Base-by-base conservation (phyloP, 2,888 invertebrate species). In the Caenorhabditis panamensis region DNA sequence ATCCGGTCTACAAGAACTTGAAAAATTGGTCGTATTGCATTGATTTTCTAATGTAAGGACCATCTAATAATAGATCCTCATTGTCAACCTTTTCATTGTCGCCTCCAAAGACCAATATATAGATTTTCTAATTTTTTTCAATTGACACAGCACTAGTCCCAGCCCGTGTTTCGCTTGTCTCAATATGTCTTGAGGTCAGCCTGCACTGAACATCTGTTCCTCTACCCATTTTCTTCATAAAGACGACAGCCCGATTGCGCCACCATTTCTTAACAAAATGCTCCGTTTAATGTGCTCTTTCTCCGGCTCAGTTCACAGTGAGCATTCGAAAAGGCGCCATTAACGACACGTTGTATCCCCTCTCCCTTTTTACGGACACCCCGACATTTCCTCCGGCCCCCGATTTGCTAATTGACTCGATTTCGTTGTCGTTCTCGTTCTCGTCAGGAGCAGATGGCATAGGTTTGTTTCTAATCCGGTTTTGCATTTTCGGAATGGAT, bases 201-300 rank as follows among this genome's bases (percentile, higher is more conserved):
- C 31, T n/a, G n/a, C n/a, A n/a, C n/a, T n/a, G n/a, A 31, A 31
- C 31, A 31, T 31, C 31, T 31, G 31, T 31, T 31, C 31, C 31
- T n/a, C n/a, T n/a, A n/a, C n/a, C n/a, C n/a, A n/a, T n/a, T n/a
- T n/a, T n/a, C n/a, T n/a, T n/a, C n/a, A n/a, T n/a, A n/a, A n/a
- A n/a, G n/a, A n/a, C n/a, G n/a, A n/a, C n/a, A n/a, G 6, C n/a
- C 13, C 41, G 41, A 41, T n/a, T 47, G 4, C 47, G 2, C 2
- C n/a, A 20, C 47, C 47, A 5, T 11, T 47, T 9, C 47, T 18
- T 47, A 54, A 26, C 47, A 24, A 67, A 5, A 41, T 41, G 31
- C 31, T n/a, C 5, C 47, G 47, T 47, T 59, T 59, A 20, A 61
- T 69, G 69, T 41, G 37, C 24, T 37, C 26, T 51, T 36, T 59